Conservation (phyloP, 2,113 vertebrate species). For the Edolisoma coerulescens region DNA sequence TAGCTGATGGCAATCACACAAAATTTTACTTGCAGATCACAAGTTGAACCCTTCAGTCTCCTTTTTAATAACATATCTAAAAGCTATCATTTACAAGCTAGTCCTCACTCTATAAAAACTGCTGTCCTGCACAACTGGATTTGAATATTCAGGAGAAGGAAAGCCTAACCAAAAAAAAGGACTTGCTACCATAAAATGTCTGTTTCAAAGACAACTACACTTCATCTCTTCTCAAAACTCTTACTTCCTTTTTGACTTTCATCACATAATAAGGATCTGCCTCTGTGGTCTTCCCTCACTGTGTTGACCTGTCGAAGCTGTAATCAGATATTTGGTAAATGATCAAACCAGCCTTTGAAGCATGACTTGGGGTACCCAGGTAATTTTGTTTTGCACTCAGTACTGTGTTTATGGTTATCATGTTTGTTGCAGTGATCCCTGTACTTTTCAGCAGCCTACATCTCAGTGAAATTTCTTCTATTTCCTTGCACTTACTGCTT, state of each 20-base stretch:
- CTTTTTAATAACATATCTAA: neutral
- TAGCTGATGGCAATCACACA: neutral
- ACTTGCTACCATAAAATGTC: neutral
- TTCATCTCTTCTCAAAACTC: neutral
- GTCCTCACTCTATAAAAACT: neutral
- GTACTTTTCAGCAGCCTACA: neutral
- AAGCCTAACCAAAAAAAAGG: neutral
- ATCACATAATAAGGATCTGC: neutral
- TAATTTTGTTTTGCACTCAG: neutral
- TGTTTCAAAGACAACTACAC: neutral
- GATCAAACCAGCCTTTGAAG: neutral
- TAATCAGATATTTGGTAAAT: neutral
- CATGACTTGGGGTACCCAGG: neutral
- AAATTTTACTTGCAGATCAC: neutral
- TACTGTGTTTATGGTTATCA: neutral
- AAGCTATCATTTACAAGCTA: neutral
- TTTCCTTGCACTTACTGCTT: neutral
- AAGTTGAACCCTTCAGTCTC: neutral
- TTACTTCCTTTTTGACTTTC: neutral
- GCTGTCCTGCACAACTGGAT: neutral
- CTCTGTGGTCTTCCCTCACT: neutral
- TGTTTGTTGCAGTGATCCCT: neutral
- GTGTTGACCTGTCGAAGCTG: neutral
- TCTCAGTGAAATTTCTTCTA: neutral
- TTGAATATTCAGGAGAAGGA: neutral